Conservation (phyloP, 2,888 invertebrate species). For the Scaptodrosophila latifasciaeformis region DNA sequence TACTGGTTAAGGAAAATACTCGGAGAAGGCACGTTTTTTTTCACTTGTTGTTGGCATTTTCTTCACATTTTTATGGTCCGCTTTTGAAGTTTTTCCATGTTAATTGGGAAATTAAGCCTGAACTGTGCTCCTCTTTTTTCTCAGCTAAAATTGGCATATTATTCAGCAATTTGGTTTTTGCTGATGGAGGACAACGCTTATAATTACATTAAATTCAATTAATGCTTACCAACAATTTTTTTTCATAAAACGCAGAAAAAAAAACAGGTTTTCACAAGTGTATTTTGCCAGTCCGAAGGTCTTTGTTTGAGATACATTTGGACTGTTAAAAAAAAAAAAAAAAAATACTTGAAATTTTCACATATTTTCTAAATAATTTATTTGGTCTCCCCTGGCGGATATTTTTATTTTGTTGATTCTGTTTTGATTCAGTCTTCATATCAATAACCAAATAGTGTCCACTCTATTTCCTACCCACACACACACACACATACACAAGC, state of each 20-base stretch:
- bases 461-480: not conserved
- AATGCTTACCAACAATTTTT: slow-evolving; percentile 53
- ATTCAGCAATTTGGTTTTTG: too few species aligned
- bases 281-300: slow-evolving; percentile 31
- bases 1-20: slow-evolving; percentile 16
- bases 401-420: slow-evolving; percentile 2
- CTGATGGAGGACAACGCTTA: slow-evolving; percentile 35
- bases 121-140: slow-evolving; percentile 11
- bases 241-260: too few species aligned
- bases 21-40: slow-evolving; percentile 28
- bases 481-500: not conserved
- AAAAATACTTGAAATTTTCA: not conserved
- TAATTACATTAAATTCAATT: slow-evolving; percentile 64
- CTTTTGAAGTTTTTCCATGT: slow-evolving; percentile 24
- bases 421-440: slow-evolving; percentile 16
- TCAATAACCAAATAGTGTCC: slow-evolving; percentile 23
- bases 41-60: slow-evolving; percentile 14
- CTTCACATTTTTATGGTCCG: slow-evolving; percentile 6
- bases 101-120: slow-evolving; percentile 52
- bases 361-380: slow-evolving; percentile 5
- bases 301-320: too few species aligned
- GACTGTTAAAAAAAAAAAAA: not conserved
- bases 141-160: slow-evolving; percentile 15
- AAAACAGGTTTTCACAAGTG: slow-evolving; percentile 40
- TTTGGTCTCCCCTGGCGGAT: slow-evolving; percentile 1